Conservation (phyloP, 2,888 invertebrate genomes). For the Colletes collaris region DNA sequence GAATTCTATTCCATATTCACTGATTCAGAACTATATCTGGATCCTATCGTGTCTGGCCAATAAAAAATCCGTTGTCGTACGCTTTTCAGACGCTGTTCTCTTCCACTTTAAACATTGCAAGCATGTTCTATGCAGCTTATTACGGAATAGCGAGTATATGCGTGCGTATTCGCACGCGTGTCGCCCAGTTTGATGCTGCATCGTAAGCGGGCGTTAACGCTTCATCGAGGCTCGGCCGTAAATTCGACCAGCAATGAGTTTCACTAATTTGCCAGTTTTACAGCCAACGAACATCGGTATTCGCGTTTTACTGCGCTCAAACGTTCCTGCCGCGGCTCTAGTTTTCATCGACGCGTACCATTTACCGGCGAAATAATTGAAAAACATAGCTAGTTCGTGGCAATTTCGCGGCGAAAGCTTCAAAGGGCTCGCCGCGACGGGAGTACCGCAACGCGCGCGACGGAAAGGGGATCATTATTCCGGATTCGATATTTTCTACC, state of each 20-base stretch:
- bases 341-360: slow-evolving; percentile 4
- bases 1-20: too few species aligned
- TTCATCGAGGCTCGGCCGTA: slow-evolving; percentile 24
- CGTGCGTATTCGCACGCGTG: too few species aligned
- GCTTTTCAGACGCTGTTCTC: too few species aligned
- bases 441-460: background rate
- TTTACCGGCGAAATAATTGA: slow-evolving; percentile 22
- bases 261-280: slow-evolving; percentile 46
- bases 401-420: slow-evolving; percentile 11
- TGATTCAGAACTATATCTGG: too few species aligned
- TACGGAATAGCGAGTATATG: too few species aligned
- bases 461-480: slow-evolving; percentile 28
- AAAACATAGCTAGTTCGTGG: slow-evolving; percentile 14
- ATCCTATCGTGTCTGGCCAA: too few species aligned
- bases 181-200: background rate
- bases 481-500: slow-evolving; percentile 43
- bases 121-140: too few species aligned
- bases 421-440: slow-evolving; percentile 9
- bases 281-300: slow-evolving; percentile 10
- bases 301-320: background rate
- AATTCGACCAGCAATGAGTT: slow-evolving; percentile 43
- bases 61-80: too few species aligned
- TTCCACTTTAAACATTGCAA: too few species aligned
- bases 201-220: slow-evolving; percentile 30
- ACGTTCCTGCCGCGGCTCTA: background rate